Conservation (phyloP, 2,113 vertebrate genomes). For the Lichenostomus cassidix region DNA sequence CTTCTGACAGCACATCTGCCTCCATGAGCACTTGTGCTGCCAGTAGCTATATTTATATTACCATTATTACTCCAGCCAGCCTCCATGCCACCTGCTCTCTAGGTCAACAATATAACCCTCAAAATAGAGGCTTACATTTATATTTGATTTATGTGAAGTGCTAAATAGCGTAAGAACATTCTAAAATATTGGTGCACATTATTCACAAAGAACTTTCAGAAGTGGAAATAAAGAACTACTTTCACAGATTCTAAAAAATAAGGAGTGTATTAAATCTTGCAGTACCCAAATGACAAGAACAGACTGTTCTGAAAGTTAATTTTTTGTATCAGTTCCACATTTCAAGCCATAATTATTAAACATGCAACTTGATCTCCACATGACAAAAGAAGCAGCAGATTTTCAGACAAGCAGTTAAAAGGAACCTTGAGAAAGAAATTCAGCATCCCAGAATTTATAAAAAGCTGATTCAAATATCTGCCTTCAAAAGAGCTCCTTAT, state of each 20-base stretch:
- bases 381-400: constrained; percentile 28
- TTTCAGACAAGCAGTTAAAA: constrained; percentile 11
- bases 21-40: not conserved
- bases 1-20: not conserved
- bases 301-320: constrained; percentile 36
- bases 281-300: constrained; percentile 2
- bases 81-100: constrained; percentile 6
- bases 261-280: not conserved
- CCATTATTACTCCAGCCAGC: not conserved
- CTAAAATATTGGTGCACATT: not conserved
- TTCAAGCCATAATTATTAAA: constrained; percentile 38
- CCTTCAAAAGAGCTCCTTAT: not conserved
- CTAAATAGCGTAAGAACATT: not conserved
- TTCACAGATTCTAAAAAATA: not conserved
- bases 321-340: constrained; percentile 5
- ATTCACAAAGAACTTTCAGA: not conserved
- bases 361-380: not conserved
- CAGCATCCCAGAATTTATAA: not conserved
- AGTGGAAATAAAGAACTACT: not conserved
- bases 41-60: not conserved
- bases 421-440: not conserved
- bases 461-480: not conserved
- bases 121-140: not conserved
- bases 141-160: not conserved
- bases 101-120: constrained; percentile 9